Evolutionary conservation across 1,140 invertebrate genomes (phyloP).

Genomic region (Penaeus chinensis): DNA sequence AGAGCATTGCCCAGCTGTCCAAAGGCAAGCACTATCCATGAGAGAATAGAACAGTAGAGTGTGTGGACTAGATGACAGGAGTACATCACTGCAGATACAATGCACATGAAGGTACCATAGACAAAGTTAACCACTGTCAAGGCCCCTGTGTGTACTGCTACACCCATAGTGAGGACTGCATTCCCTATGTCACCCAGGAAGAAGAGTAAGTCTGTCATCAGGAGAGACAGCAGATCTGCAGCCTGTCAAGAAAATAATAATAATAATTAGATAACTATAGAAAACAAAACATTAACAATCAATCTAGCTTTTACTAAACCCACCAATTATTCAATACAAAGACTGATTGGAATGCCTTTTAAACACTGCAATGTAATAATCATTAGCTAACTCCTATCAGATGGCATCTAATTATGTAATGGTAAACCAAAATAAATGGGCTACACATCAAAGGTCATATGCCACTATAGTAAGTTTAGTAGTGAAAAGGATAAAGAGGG

Average conservation of each 20-base stretch:
- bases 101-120: background rate
- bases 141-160: conserved; percentile 18
- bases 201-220: conserved; percentile 48
- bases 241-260: conserved; percentile 43
- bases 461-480: too few relatives aligned
- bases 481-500: too few relatives aligned
- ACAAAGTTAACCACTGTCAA: conserved; percentile 1
- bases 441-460: too few relatives aligned
- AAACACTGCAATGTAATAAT: too few relatives aligned
- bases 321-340: too few relatives aligned
- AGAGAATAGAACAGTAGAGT: conserved; percentile 30
- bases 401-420: too few relatives aligned
- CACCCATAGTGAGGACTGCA: conserved; percentile 39
- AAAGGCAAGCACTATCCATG: background rate
- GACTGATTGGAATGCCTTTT: too few relatives aligned
- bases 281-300: too few relatives aligned
- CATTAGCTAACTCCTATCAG: too few relatives aligned
- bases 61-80: conserved; percentile 36
- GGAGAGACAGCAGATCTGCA: conserved; percentile 42
- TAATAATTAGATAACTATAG: background rate
- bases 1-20: conserved; percentile 29
- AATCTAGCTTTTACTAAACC: too few relatives aligned
- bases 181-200: conserved; percentile 54
- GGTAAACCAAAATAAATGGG: too few relatives aligned
- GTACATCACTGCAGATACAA: conserved; percentile 21